Base-by-base conservation (phyloP, 1,140 invertebrate species). In the Scaptomyza graminum region DNA sequence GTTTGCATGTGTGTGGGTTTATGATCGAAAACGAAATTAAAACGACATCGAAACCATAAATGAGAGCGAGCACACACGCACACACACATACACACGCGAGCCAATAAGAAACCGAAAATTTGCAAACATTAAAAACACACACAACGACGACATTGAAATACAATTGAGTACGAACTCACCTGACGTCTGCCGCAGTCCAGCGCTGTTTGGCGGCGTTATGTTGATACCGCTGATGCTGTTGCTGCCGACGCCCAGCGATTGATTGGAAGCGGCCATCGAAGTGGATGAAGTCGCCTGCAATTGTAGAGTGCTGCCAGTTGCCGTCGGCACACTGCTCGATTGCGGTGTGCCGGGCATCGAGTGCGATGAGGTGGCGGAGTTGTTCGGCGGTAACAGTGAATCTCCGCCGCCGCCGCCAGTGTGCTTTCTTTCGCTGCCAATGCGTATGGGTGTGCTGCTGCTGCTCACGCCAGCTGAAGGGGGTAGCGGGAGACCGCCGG, bases 201-300 rank as follows among this genome's bases (percentile, higher is more conserved):
- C 90, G 46, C 90, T 90, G 34, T 90, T 90, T 2, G 90, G 90
- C 50, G 90, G 90, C 65, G 90, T 90, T 50, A 90, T 90, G 56
- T 82, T 90, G 34, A 89, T 76, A 34, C 75, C 84, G 18, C 79
- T 70, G 25, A 88, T 73, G 64, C 71, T 85, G 76, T 81, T 87
- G 62, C 69, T 73, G 34, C 76, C 84, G 16, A 75, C 66, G 52
- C 82, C 87, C n/a, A 90, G 69, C 39, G 87, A 90, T 57, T 90
- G 89, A 73, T 90, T 90, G 0, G 90, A 90, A 12, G 84, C 79
- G 9, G 84, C 81, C 80, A 89, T 89, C 13, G 66, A 65, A 34
- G 7, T 9, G 0, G 37, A 41, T n/a, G 37, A n/a, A 12, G 37
- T 41, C 37, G 37, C 37, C 65, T 74, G 87, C 61, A 82, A 46